phyloP scores from a whole-genome alignment of 2,888 invertebrate species.

The Lasioglossum calceatum region DNA sequence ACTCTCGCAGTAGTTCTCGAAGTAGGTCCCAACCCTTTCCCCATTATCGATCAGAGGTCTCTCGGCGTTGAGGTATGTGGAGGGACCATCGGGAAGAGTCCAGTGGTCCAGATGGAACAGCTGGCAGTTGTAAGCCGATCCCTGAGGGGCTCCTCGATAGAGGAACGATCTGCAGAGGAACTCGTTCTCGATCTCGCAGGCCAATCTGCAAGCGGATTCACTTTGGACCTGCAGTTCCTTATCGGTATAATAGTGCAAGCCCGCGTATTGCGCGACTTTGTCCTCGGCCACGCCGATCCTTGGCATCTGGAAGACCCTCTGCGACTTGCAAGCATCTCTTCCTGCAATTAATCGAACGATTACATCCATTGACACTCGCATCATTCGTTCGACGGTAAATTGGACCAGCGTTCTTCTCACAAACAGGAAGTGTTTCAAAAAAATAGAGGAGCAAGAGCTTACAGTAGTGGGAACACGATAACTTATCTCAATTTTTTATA shows the following conservation, averaged over 20 bases:
- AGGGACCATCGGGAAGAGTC: conserved; percentile 96
- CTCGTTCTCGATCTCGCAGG: conserved; percentile 96
- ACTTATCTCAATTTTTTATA: no score
- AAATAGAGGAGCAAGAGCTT: neutral
- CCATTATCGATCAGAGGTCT: conserved; percentile 96
- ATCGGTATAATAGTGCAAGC: conserved; percentile 96
- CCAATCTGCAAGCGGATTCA: conserved; percentile 94
- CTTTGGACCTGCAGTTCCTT: conserved; percentile 96
- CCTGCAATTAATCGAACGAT: conserved; percentile 76
- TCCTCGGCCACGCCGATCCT: conserved; percentile 96
- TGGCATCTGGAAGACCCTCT: conserved; percentile 91
- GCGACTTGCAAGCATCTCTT: conserved; percentile 94
- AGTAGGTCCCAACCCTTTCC: conserved; percentile 94
- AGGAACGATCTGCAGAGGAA: conserved; percentile 95
- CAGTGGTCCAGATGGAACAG: conserved; percentile 96
- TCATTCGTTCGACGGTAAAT: no score
- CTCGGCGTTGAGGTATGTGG: conserved; percentile 95
- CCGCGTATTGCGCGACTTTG: conserved; percentile 96
- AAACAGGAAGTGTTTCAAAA: neutral
- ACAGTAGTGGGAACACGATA: no score
- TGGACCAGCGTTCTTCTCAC: no score
- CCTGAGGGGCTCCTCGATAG: conserved; percentile 88
- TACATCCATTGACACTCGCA: no score
- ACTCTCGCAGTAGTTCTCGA: conserved; percentile 96
- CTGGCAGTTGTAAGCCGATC: conserved; percentile 94